Conservation (phyloP, 35 echinoderm and acorn worm species). For the Hemicentrotus pulcherrimus region DNA sequence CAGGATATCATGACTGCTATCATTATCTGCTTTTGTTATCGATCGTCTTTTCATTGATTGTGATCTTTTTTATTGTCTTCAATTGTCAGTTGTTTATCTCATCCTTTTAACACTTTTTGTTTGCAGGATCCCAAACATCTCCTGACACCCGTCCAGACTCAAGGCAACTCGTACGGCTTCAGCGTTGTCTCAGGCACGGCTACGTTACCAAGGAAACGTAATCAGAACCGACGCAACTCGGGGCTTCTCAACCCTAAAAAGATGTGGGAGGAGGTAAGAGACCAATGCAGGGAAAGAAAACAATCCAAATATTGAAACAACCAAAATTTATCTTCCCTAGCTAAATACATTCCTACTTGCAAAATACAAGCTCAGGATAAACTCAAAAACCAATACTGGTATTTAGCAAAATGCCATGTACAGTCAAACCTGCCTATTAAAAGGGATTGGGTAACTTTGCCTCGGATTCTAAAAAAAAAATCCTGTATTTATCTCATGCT, state of each 20-base stretch:
- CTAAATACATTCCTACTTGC: no score
- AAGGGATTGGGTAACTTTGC: no score
- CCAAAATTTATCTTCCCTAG: no score
- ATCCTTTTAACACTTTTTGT: background rate
- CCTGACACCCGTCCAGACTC: constrained; percentile 51
- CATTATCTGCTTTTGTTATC: no score
- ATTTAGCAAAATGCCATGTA: no score
- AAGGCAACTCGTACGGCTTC: constrained; percentile 39
- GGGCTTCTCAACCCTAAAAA: constrained; percentile 94
- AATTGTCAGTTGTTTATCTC: background rate
- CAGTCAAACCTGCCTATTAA: background rate
- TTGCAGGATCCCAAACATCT: constrained; percentile 82
- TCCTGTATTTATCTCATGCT: no score
- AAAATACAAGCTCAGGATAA: no score
- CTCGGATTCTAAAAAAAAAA: no score
- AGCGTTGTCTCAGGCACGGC: constrained; percentile 52
- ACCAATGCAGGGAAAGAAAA: background rate
- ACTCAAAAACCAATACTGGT: no score
- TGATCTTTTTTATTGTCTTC: background rate
- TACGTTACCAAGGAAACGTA: constrained; percentile 79
- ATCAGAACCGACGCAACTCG: constrained; percentile 75
- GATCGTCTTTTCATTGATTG: no score
- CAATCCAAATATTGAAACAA: no score
- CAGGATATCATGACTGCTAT: no score
- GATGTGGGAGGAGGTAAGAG: constrained; percentile 98